Evolutionary conservation across 2,888 invertebrate species (phyloP).

Genomic region (Acheta domesticus): DNA sequence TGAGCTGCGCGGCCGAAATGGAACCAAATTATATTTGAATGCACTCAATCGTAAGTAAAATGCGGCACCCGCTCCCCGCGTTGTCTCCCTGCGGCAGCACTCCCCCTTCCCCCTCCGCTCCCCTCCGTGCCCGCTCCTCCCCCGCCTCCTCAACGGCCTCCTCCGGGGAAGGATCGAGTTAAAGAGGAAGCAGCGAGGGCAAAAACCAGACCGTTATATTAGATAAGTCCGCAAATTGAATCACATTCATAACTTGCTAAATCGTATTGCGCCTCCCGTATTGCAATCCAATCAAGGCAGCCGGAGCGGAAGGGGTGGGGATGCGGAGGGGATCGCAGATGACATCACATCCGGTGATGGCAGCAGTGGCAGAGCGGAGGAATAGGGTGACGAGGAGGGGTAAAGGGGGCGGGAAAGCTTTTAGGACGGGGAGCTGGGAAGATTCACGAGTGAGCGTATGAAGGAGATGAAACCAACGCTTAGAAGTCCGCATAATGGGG

Average conservation of each 20-base stretch:
- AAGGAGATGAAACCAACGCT: too few species aligned
- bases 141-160: background rate
- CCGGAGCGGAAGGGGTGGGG: background rate
- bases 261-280: constrained; percentile 24
- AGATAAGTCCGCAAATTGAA: constrained; percentile 25
- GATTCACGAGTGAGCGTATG: too few species aligned
- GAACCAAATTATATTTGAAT: constrained; percentile 18
- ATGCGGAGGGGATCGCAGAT: background rate
- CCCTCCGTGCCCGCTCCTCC: background rate
- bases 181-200: background rate
- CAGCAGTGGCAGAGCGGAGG: too few species aligned
- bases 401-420: too few species aligned
- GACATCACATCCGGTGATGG: background rate
- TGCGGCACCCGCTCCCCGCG: background rate
- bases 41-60: constrained; percentile 1
- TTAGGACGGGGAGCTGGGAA: too few species aligned
- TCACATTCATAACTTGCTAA: constrained; percentile 26
- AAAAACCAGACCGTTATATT: background rate
- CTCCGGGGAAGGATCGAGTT: background rate
- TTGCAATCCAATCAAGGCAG: constrained; percentile 1
- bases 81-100: too few species aligned
- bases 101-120: too few species aligned
- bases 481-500: too few species aligned
- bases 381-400: too few species aligned
- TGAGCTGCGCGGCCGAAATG: background rate